Base-by-base conservation (phyloP, 2,113 vertebrate genomes). In the Tachysurus fulvidraco region DNA sequence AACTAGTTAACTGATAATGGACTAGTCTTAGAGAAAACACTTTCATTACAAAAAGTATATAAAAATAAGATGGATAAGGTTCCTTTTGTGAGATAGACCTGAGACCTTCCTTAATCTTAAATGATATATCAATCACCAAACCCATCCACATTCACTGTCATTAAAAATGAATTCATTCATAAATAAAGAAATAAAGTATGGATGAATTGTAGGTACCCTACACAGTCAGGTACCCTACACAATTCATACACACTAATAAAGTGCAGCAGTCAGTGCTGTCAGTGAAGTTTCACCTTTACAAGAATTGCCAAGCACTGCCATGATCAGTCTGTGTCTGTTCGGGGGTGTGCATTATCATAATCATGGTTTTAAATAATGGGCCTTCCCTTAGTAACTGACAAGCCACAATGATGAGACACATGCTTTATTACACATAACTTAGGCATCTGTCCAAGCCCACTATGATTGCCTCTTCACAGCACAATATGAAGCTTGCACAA, bases 131-230 rank as follows among this genome's bases (percentile, higher is more conserved):
- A 17, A 36, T 36, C 28, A 69, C 41, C 17, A 71, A 71, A 21
- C 67, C 2, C 67, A 71, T 17, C 8, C 17, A 41, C 30, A 41
- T 30, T 36, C 67, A 41, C 6, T 71, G 30, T 21, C 67, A 71
- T 71, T 71, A 30, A 71, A 71, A 71, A 17, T 59, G 44, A 73
- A 62, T 76, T 28, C 13, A 50, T 81, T 80, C 52, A 71, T 44
- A n/a, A 83, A 88, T 88, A 88, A 85, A 83, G 79, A 12, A 83
- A 54, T 82, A 80, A 86, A 74, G 55, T 16, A 71, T 44, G 17
- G 36, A 84, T 19, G 50, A 73, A 57, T 62, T n/a, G 10, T 46
- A 78, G 73, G 28, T 69, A 69, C 80, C 82, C 36, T 54, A 52
- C 23, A 52, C 19, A 59, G 64, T 54, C 30, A n/a, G n/a, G n/a